Conservation (phyloP, 1,140 invertebrate genomes). For the Achroia grisella region DNA sequence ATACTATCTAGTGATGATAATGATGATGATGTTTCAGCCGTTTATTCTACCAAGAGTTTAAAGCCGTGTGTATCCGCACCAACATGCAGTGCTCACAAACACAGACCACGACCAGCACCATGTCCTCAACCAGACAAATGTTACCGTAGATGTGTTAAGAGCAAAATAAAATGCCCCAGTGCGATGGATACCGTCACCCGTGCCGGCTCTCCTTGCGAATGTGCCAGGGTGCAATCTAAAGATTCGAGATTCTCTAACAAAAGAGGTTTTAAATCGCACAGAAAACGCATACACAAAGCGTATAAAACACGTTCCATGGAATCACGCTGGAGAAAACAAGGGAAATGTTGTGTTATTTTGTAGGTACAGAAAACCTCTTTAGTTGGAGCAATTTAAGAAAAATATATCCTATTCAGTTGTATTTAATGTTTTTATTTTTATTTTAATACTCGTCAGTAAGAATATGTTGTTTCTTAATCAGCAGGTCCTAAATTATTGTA, state of each 20-base stretch:
- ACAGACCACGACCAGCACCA: conserved; percentile 46
- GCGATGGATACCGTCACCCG: conserved; percentile 43
- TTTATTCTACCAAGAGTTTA: conserved; percentile 35
- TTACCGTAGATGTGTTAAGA: conserved; percentile 40
- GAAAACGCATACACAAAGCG: conserved; percentile 38
- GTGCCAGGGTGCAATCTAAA: conserved; percentile 35
- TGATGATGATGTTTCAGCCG: conserved; percentile 43
- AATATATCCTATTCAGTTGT: no score
- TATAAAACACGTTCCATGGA: conserved; percentile 35
- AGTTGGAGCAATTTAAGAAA: no score
- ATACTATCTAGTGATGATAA: no score
- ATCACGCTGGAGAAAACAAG: conserved; percentile 39
- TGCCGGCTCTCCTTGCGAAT: conserved; percentile 36
- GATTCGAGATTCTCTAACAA: conserved; percentile 31
- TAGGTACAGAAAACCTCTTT: conserved; percentile 1
- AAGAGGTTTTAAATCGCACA: conserved; percentile 33
- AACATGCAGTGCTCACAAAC: conserved; percentile 48
- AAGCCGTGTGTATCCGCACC: conserved; percentile 56
- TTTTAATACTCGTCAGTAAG: no score
- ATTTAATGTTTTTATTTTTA: no score
- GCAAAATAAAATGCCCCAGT: conserved; percentile 45
- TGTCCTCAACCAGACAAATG: conserved; percentile 49
- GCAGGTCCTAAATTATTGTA: no score
- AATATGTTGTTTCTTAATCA: no score
- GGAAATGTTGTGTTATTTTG: conserved; percentile 45